These are phyloP conservation scores for Lepidostoma basale DNA, from an alignment of 1,140 invertebrate species.

Conservation along the genomic window DNA sequence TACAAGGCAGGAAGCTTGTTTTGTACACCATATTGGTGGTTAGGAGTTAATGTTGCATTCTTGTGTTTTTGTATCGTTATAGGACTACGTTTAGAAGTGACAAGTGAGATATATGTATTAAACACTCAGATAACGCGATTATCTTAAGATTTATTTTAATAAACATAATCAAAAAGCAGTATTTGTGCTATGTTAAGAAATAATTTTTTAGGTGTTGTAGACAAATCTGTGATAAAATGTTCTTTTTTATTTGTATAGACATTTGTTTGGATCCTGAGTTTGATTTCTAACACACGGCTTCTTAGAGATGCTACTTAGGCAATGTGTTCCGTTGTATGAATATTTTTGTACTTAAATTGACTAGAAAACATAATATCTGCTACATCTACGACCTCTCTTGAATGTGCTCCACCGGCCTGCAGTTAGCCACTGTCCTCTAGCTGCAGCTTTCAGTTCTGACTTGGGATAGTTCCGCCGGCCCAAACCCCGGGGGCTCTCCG, in stretches of 20 bases:
- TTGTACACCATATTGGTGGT: conserved; percentile 51
- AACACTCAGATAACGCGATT: conserved; percentile 8
- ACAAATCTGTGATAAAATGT: conserved; percentile 51
- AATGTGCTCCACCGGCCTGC: not conserved
- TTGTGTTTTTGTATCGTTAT: conserved; percentile 31
- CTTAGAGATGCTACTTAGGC: conserved; percentile 37
- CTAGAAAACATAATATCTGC: conserved; percentile 23
- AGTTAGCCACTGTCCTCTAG: not conserved
- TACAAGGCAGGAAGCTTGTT: conserved; percentile 34
- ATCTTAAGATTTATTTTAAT: conserved; percentile 36
- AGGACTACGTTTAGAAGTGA: conserved; percentile 28
- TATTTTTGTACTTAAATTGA: conserved; percentile 47
- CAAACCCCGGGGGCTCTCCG: too few species aligned
- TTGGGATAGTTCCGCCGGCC: too few species aligned
- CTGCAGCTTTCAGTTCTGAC: too few species aligned
- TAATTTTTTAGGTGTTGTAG: conserved; percentile 48
- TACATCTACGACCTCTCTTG: conserved; percentile 2
- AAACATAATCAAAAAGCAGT: conserved; percentile 43
- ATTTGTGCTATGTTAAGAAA: conserved; percentile 47
- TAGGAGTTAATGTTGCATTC: conserved; percentile 28
- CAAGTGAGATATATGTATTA: conserved; percentile 35
- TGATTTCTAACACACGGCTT: conserved; percentile 30
- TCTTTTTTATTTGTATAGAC: conserved; percentile 40
- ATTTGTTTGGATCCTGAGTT: conserved; percentile 31
- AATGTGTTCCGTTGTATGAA: conserved; percentile 37